A percentile compares a stretch with the other conserved stretches of the same genome.
These are phyloP conservation scores for Drosophila mayaguana DNA, from an alignment of 2,888 invertebrate genomes.

Conservation along the genomic window DNA sequence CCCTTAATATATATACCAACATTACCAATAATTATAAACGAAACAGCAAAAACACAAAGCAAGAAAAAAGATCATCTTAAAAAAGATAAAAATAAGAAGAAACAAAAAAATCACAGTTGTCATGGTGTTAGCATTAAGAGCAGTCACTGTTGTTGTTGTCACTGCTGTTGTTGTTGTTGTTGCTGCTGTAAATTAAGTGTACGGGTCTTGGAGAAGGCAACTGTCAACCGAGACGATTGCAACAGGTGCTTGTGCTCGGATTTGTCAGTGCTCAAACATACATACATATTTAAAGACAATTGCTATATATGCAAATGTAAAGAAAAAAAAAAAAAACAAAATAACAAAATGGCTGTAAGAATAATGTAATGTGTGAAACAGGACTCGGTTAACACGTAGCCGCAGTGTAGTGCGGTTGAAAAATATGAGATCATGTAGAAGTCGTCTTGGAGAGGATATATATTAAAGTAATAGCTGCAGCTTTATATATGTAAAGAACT, in stretches of 20 bases:
- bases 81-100: slow-evolving; percentile 2
- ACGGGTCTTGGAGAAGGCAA: slow-evolving; percentile 44
- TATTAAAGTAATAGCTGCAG: too few species aligned
- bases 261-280: slow-evolving; percentile 22
- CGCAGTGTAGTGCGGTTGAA: slow-evolving; percentile 2
- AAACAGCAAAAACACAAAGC: slow-evolving; percentile 19
- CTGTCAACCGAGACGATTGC: slow-evolving; percentile 56
- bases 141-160: slow-evolving; percentile 46
- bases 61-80: background rate
- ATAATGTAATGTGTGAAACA: background rate
- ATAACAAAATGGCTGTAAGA: slow-evolving; percentile 8
- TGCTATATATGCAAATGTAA: background rate
- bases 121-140: slow-evolving; percentile 73
- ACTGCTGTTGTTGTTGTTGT: slow-evolving; percentile 42
- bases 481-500: background rate
- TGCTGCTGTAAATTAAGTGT: slow-evolving; percentile 37
- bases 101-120: slow-evolving; percentile 58
- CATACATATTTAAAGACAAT: background rate
- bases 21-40: slow-evolving; percentile 36
- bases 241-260: slow-evolving; percentile 63
- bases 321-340: background rate
- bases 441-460: background rate
- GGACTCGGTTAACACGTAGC: slow-evolving; percentile 11
- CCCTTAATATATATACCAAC: slow-evolving; percentile 28
- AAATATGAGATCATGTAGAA: background rate